Base-by-base conservation (phyloP, 23 tunicate genomes). In the Ascidia mentula region DNA sequence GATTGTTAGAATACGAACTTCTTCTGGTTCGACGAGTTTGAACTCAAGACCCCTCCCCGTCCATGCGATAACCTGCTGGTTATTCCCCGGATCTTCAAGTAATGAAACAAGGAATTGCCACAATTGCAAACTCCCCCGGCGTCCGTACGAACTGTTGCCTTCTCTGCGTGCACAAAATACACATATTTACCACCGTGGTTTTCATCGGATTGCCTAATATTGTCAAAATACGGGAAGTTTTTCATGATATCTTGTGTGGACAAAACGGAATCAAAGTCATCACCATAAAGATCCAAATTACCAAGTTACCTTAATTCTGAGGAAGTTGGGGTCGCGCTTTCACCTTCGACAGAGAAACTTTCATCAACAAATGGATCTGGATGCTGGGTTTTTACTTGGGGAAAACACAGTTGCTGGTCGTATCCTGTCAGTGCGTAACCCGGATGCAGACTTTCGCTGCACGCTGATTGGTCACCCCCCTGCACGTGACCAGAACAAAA, bases 1-100 rank as follows among this genome's bases (percentile, higher is more conserved):
- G n/a, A 75, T 30, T 9, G 13, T 26, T 34, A n/a, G 39, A 46
- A n/a, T 18, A 17, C 34, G 38, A 9, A 92, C 97, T 91, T 95
- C 99, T 82, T 95, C 99, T 5, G 99, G 99, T 74, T 95, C 99
- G 30, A 95, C 81, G 3, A 95, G 81, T 65, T 95, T 95, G 72
- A 96, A 96, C 53, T 96, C 99, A 34, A 87, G 82, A 4, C 94
- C 94, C 35, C 96, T 69, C 12, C 96, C 96, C 13, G 99, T 96
- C 99, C 99, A 96, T 28, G 92, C 81, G 40, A 96, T 96, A 18
- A 92, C 89, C 31, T 87, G 89, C 59, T 86, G 88, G 45, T 82
- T 89, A 46, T 90, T 87, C 0, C 76, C 79, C 6, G 99, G 92
- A 75, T 96, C 96, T 72, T 90, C 86, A 24, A 96, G 85, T 0